Evolutionary conservation across 2,888 invertebrate species (phyloP), one percentile per base, ranked within the genome.

Genomic region (Phytoseiulus persimilis): DNA sequence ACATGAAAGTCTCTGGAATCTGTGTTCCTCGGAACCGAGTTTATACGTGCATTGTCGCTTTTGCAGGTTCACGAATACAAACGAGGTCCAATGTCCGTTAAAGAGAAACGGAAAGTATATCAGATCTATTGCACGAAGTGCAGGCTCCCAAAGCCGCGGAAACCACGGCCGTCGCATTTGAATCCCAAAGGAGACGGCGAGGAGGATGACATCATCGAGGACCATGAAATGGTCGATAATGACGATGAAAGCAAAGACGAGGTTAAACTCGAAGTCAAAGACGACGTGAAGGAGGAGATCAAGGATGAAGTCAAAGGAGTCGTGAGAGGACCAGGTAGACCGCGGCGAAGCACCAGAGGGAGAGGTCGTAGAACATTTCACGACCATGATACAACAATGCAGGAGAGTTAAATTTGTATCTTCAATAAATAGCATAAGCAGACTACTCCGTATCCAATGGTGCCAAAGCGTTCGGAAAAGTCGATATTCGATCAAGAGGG

Each of bases 1-100:
- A 39, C n/a, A n/a, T n/a, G n/a, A n/a, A n/a, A n/a, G n/a, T n/a
- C n/a, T n/a, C n/a, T n/a, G n/a, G n/a, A n/a, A n/a, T n/a, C n/a
- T n/a, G n/a, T n/a, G n/a, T n/a, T n/a, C n/a, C n/a, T n/a, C n/a
- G n/a, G n/a, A n/a, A n/a, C n/a, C n/a, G n/a, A n/a, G n/a, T n/a
- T n/a, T n/a, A n/a, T n/a, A n/a, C n/a, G n/a, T n/a, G n/a, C n/a
- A n/a, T n/a, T n/a, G n/a, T n/a, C n/a, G n/a, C n/a, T n/a, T n/a
- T 23, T 87, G 18, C 45, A 87, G 87, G 87, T 87, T 32, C 87
- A 87, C 87, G 87, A 87, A 33, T 87, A 87, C 18, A 87, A 87
- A 32, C 87, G 87, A 3, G 87, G 87, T n/a, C 87, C 87, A 0
- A 87, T 87, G 39, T 87, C 87, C 31, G 45, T 87, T 6, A 87